Base-by-base conservation (phyloP, 2,113 vertebrate genomes). In the Apistogramma diplotaenia region DNA sequence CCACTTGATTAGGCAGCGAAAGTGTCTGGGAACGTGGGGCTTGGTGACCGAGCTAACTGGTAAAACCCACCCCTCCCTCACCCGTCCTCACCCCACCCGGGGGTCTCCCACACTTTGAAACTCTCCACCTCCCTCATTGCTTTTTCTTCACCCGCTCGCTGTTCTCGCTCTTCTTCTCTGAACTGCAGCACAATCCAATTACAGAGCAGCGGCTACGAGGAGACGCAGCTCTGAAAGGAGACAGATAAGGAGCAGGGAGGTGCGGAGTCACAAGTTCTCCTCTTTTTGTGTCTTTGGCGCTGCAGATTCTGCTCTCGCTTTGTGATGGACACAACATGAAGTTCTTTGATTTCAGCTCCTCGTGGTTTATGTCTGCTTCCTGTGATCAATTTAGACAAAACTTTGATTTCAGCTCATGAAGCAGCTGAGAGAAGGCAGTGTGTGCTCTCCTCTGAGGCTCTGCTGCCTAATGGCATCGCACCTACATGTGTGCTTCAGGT, bases 21-120 rank as follows among this genome's bases (percentile, higher is more conserved):
- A 78, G 83, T 85, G 88, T 87, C 85, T 89, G 88, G 79, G 87
- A 86, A 89, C 85, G 87, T 74, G 51, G 82, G 79, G 85, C 85
- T 59, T 53, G 51, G 85, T 72, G 76, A 89, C 85, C 73, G 88
- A 89, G 88, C 82, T 89, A 87, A 89, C 85, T 85, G 88, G 79
- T 85, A 56, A 61, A 84, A 77, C 72, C 72, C 15, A 46, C 37
- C 67, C 6, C 21, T 43, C 25, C 61, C 25, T 31, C 43, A 29
- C n/a, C 40, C 27, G 40, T 4, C 21, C 59, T 16, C 56, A 6
- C 53, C 43, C 9, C 74, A 25, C 18, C 37, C 8, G 40, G 18
- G 59, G 70, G 55, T 78, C 87, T 78, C 80, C 65, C 76, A 31
- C 83, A 74, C 77, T 86, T 70, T 16, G 75, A 76, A 74, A 70